Conservation (phyloP, 1,140 invertebrate genomes). For the Lepeophtheirus salmonis region DNA sequence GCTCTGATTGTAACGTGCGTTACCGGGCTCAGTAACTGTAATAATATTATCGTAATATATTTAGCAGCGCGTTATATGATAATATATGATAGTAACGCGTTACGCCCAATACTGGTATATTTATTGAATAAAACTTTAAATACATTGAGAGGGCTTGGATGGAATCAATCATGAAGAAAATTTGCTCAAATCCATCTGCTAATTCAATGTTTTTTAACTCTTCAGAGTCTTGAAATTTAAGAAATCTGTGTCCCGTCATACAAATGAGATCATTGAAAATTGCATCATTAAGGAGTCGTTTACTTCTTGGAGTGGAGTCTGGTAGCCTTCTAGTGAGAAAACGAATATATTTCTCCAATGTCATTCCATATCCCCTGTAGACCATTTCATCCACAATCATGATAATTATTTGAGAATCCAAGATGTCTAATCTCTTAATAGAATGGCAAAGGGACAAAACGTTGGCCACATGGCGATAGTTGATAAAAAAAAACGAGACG, state of each 20-base stretch:
- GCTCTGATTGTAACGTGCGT: no score
- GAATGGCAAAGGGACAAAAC: conserved; percentile 93
- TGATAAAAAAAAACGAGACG: conserved; percentile 98
- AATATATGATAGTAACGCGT: no score
- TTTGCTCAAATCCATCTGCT: conserved; percentile 92
- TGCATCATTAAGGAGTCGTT: conserved; percentile 84
- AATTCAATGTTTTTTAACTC: conserved; percentile 98
- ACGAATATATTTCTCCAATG: conserved; percentile 95
- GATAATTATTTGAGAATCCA: conserved; percentile 52
- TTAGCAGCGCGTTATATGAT: no score
- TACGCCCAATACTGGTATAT: conserved; percentile 89
- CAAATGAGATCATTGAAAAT: conserved; percentile 94
- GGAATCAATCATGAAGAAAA: conserved; percentile 96
- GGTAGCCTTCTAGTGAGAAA: conserved; percentile 76
- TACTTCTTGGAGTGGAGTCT: conserved; percentile 77
- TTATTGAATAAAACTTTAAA: conserved; percentile 91
- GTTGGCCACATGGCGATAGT: conserved; percentile 97
- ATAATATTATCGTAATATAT: no score
- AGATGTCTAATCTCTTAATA: conserved; percentile 49
- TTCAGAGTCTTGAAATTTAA: conserved; percentile 98
- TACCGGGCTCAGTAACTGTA: no score
- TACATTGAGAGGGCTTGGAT: conserved; percentile 98
- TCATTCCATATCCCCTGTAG: conserved; percentile 93
- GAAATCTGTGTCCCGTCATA: conserved; percentile 87
- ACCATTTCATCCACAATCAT: conserved; percentile 99